Conservation (phyloP, 2,797 vertebrate genomes). For the Melanotaenia trifasciata region DNA sequence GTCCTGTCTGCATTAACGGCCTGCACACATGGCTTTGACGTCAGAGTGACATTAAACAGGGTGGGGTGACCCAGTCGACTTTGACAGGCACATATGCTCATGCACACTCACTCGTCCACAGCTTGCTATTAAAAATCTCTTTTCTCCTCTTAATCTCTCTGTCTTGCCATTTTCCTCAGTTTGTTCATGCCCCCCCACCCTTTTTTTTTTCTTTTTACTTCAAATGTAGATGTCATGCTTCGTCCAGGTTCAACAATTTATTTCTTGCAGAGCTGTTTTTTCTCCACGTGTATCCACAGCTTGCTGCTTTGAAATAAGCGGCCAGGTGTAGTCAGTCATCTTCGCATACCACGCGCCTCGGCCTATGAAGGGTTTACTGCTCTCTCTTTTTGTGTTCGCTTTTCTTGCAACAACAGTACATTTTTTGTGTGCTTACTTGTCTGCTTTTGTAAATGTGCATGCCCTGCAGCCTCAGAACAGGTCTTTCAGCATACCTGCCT, state of each 20-base stretch:
- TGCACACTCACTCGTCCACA: constrained; percentile 29
- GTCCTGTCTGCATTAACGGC: constrained; percentile 80
- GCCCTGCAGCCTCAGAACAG: constrained; percentile 52
- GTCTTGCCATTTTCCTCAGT: not conserved
- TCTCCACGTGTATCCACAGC: not conserved
- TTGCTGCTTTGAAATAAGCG: constrained; percentile 12
- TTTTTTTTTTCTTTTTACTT: not conserved
- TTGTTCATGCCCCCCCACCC: not conserved
- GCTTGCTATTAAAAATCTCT: constrained; percentile 37
- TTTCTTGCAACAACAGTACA: not conserved
- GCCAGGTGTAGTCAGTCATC: constrained; percentile 26
- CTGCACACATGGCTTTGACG: constrained; percentile 82
- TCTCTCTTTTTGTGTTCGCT: not conserved
- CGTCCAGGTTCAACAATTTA: not conserved
- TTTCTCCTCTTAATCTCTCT: constrained; percentile 24
- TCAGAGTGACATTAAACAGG: constrained; percentile 84
- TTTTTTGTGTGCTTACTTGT: not conserved
- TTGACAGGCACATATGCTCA: constrained; percentile 46
- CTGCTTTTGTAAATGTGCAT: not conserved
- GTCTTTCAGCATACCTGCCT: constrained; percentile 53
- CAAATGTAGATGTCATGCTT: constrained; percentile 1
- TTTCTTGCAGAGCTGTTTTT: constrained; percentile 27
- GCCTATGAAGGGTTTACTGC: constrained; percentile 7
- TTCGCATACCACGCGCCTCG: constrained; percentile 4
- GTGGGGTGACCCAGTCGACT: constrained; percentile 71